Evolutionary conservation across 2,797 vertebrate species (phyloP).

Genomic region (Chaetodon trifasciatus): DNA sequence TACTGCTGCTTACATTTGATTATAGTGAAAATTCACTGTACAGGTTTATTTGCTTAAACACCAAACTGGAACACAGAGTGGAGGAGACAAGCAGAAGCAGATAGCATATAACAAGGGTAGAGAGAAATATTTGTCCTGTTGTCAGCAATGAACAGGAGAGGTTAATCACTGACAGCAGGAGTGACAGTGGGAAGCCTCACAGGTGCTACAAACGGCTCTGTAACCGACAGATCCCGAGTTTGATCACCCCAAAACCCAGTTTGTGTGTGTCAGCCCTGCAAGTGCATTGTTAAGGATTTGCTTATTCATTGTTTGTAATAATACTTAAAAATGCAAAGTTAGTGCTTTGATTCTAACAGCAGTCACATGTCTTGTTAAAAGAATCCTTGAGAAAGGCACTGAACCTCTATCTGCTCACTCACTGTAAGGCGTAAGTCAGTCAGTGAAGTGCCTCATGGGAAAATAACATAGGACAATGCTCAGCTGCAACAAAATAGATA

Average conservation of each 20-base stretch:
- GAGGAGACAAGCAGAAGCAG: neutral
- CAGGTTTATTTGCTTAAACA: conserved; percentile 1
- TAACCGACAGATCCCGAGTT: conserved; percentile 1
- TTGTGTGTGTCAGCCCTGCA: neutral
- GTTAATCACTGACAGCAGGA: conserved; percentile 9
- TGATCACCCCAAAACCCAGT: neutral
- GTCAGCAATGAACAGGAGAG: conserved; percentile 11
- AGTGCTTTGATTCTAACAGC: neutral
- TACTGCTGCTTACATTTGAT: neutral
- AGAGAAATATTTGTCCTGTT: conserved; percentile 10
- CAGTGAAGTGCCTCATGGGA: conserved; percentile 30
- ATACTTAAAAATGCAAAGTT: conserved; percentile 4
- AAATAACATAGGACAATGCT: conserved; percentile 46
- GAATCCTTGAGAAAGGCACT: conserved; percentile 40
- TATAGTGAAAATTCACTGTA: neutral
- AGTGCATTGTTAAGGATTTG: neutral
- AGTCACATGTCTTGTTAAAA: conserved; percentile 2
- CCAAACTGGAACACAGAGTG: neutral
- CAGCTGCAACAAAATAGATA: conserved; percentile 37
- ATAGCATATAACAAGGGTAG: neutral
- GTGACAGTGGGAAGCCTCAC: neutral
- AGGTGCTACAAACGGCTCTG: neutral
- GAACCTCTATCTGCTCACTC: conserved; percentile 3
- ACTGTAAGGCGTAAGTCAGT: conserved; percentile 27
- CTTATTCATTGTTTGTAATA: neutral